Evolutionary conservation across 2,888 invertebrate species (phyloP).

Genomic region (Hermaeophaga mercurialis): DNA sequence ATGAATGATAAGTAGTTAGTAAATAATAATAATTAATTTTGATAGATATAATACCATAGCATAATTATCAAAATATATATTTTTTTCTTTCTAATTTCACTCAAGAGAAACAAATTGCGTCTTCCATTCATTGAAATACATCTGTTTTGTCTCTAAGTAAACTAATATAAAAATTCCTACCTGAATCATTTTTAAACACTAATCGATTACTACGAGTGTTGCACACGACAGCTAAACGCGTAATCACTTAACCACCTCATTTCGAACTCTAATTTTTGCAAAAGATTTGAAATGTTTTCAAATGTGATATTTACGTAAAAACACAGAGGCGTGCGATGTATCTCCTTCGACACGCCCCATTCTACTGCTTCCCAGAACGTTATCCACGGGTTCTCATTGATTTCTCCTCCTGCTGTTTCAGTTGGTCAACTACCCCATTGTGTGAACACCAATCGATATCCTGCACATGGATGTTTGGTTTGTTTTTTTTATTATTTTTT

Average conservation of each 20-base stretch:
- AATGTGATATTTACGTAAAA: constrained; percentile 30
- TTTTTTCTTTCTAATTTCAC: too few species aligned
- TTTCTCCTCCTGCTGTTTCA: constrained; percentile 43
- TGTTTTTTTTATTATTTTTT: constrained; percentile 2
- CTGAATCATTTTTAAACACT: constrained; percentile 30
- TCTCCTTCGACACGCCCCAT: constrained; percentile 55
- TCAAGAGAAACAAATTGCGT: too few species aligned
- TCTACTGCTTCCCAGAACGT: constrained; percentile 47
- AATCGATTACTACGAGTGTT: constrained; percentile 26
- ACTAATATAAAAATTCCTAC: constrained; percentile 23
- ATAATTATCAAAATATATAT: too few species aligned
- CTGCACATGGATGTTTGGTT: constrained; percentile 20
- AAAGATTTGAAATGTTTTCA: constrained; percentile 19
- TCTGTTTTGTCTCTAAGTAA: too few species aligned
- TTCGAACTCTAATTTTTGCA: constrained; percentile 15
- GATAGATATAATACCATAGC: too few species aligned
- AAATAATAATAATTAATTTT: too few species aligned
- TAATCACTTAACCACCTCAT: constrained; percentile 16
- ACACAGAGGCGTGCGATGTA: constrained; percentile 38
- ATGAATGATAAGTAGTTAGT: too few species aligned
- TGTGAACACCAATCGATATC: constrained; percentile 43
- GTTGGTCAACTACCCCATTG: constrained; percentile 49
- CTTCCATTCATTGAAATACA: too few species aligned
- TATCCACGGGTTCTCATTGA: constrained; percentile 43
- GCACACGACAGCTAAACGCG: constrained; percentile 21